A percentile compares a stretch with the other conserved stretches of the same genome.
Evolutionary conservation across 64 coral and sea anemone species (phyloP).

Genomic region (Astreopora myriophthalma): DNA sequence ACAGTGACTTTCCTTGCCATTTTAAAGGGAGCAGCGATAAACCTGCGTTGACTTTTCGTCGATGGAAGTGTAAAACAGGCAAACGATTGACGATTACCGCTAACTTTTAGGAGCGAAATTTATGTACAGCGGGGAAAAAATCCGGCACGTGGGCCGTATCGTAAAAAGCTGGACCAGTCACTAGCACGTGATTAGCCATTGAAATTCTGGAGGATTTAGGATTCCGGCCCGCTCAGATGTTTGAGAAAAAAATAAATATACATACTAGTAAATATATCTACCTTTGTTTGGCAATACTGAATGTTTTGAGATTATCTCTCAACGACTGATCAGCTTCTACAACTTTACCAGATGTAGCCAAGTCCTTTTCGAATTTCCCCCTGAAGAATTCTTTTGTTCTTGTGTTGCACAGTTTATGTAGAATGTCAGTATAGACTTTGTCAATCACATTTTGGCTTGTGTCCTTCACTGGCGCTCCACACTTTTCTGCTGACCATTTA

Average conservation of each 20-base stretch:
- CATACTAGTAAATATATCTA: neutral
- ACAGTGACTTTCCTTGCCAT: too few species aligned
- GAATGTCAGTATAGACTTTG: neutral
- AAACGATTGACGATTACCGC: neutral
- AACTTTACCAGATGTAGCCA: constrained; percentile 23
- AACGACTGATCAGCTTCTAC: neutral
- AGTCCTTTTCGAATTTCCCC: neutral
- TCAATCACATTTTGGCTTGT: neutral
- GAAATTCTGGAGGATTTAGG: too few species aligned
- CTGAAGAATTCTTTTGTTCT: constrained; percentile 13
- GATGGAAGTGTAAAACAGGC: too few species aligned
- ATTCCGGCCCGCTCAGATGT: too few species aligned
- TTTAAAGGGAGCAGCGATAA: too few species aligned
- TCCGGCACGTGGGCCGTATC: too few species aligned
- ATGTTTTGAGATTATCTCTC: constrained; percentile 21
- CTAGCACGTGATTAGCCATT: too few species aligned
- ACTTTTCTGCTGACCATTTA: neutral
- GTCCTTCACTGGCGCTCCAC: neutral
- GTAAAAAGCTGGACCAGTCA: too few species aligned
- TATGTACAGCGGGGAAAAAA: too few species aligned
- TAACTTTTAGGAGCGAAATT: too few species aligned
- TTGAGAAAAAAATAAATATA: too few species aligned
- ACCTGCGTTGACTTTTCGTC: too few species aligned
- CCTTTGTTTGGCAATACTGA: constrained; percentile 1
- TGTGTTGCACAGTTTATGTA: constrained; percentile 2